Evolutionary conservation across 2,113 vertebrate genomes (phyloP), one percentile per base, ranked within the genome.

Genomic region (Nothobranchius kuhntae): DNA sequence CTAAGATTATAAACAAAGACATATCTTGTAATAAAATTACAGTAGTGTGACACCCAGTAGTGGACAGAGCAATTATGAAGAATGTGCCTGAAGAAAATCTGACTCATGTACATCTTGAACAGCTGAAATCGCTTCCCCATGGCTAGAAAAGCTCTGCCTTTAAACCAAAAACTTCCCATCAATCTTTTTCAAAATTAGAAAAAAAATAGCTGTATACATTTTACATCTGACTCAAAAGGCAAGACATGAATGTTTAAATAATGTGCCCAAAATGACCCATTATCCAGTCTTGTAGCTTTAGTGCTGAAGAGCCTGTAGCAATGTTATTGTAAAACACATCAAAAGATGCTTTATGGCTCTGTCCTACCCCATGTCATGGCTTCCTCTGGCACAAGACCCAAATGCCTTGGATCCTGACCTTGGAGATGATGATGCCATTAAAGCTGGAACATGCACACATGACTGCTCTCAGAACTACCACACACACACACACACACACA

Each of bases 311-410:
- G 81, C 79, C 72, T 71, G 21, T 36, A 84, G 77, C 77, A 83
- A 80, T 86, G 72, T 83, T 80, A 81, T 83, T 65, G 67, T 75
- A 82, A 79, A 86, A 74, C 67, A 68, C 69, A 82, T 87, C 84
- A 86, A 65, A 21, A 80, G 59, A 50, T 69, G 59, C 72, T 86
- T 88, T 73, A 86, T 77, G 63, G 63, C 70, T 78, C 70, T 47
- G 79, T 76, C 77, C 83, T 80, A 17, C 68, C 61, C 75, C 77
- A 17, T 77, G 73, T 61, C 68, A 78, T 68, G 24, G 60, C 74
- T 71, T 56, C 61, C 72, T 61, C 73, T 74, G 75, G 76, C 71
- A 57, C 59, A 47, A 11, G 65, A 79, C 75, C 80, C 64, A 17
- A 73, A 75, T 44, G 61, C 70, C 72, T 69, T 53, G 1, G 1